phyloP scores from a whole-genome alignment of 2,797 vertebrate genomes.

The Phataginus tetradactyla region DNA sequence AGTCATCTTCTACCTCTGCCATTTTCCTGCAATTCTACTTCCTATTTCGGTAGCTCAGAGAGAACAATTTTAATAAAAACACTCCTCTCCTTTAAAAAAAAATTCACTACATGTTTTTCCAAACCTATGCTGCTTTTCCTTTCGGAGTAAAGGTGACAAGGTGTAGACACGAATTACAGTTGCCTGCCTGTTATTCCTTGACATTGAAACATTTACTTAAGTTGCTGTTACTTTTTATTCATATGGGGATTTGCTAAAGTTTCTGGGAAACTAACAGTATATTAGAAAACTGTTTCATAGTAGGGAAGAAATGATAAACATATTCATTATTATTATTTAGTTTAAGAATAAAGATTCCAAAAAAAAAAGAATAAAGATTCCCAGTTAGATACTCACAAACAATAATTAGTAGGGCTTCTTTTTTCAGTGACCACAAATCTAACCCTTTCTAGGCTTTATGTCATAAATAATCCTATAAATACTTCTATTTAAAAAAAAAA shows the following conservation, averaged over 20 bases:
- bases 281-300: constrained; percentile 64
- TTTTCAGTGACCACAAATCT: constrained; percentile 51
- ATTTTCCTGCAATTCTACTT: constrained; percentile 52
- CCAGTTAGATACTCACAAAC: constrained; percentile 36
- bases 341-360: constrained; percentile 45
- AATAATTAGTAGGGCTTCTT: constrained; percentile 46
- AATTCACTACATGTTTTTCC: not conserved
- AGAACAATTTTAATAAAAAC: constrained; percentile 44
- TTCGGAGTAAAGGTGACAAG: constrained; percentile 45
- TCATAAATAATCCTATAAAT: constrained; percentile 65
- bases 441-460: constrained; percentile 50
- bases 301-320: constrained; percentile 45
- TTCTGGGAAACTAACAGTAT: constrained; percentile 61
- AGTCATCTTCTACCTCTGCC: constrained; percentile 85
- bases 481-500: not conserved
- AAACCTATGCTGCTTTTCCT: constrained; percentile 61
- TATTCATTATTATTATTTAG: constrained; percentile 58
- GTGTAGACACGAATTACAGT: constrained; percentile 15
- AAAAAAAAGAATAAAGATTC: constrained; percentile 22
- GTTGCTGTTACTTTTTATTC: constrained; percentile 68
- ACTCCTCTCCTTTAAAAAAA: constrained; percentile 54
- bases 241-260: constrained; percentile 67
- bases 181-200: constrained; percentile 48
- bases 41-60: constrained; percentile 64
- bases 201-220: constrained; percentile 64